Conservation (phyloP, 2,113 vertebrate genomes). For the Taurulus bubalis region DNA sequence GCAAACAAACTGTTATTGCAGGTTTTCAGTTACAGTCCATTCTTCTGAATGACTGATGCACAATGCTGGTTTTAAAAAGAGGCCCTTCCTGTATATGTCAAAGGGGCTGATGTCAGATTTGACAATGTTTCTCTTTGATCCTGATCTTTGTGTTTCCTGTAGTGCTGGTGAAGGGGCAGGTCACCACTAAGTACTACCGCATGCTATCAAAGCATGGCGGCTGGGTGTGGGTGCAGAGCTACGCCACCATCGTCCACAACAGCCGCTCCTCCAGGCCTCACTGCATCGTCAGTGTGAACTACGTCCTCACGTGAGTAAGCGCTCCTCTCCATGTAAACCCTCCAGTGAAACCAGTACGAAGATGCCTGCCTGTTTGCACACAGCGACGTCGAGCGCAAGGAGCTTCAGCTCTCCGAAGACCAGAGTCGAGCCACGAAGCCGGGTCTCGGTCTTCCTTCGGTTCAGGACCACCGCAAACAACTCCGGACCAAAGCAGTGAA, state of each 20-base stretch:
- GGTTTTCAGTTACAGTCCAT: background rate
- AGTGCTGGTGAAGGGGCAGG: conserved; percentile 96
- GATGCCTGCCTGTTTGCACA: conserved; percentile 8
- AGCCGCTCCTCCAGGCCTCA: conserved; percentile 95
- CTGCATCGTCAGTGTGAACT: conserved; percentile 98
- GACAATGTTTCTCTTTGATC: conserved; percentile 1
- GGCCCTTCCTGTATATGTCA: background rate
- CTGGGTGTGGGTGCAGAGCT: conserved; percentile 98
- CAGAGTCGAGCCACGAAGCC: conserved; percentile 86
- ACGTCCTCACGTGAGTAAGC: conserved; percentile 95
- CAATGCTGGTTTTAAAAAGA: background rate
- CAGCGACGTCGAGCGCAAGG: conserved; percentile 92
- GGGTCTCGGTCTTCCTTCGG: conserved; percentile 83
- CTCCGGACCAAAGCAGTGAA: conserved; percentile 87
- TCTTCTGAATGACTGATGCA: background rate
- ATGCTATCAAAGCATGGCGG: conserved; percentile 93
- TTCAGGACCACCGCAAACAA: conserved; percentile 89
- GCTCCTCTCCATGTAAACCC: background rate
- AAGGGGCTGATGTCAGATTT: conserved; percentile 2
- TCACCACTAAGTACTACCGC: conserved; percentile 95
- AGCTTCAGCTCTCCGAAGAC: conserved; percentile 92
- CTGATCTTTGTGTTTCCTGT: conserved; percentile 35
- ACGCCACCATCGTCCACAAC: conserved; percentile 95
- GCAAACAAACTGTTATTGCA: background rate
- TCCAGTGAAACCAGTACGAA: background rate